Conservation (phyloP, 2,797 vertebrate genomes). For the Pipistrellus pygmaeus region DNA sequence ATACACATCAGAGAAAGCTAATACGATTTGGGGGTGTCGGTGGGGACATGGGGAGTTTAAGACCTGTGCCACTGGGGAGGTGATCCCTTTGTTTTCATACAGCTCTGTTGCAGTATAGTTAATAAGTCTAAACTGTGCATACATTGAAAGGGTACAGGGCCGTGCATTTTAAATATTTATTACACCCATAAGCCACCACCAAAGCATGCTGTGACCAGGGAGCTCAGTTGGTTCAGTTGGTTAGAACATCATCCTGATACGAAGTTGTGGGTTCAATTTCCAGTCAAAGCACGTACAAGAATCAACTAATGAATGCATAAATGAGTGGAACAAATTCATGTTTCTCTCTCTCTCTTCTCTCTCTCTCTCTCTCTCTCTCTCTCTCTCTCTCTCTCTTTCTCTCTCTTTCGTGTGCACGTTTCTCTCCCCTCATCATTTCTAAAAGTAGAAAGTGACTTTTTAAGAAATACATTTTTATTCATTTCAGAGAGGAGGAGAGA, state of each 20-base stretch:
- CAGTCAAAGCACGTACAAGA: neutral
- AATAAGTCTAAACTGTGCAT: neutral
- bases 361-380: no score
- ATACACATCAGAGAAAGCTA: neutral
- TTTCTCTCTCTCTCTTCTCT: neutral
- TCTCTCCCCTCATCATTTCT: no score
- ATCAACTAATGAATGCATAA: neutral
- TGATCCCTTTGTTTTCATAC: neutral
- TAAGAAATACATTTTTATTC: no score
- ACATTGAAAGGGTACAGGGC: neutral
- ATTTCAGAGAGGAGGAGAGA: no score
- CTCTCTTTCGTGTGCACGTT: no score
- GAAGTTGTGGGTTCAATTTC: neutral
- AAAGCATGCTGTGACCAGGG: neutral
- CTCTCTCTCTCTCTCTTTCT: no score
- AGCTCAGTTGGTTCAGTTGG: neutral
- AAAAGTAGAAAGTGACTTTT: no score
- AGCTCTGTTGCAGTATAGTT: neutral
- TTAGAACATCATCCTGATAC: neutral
- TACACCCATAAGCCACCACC: neutral
- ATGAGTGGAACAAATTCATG: neutral
- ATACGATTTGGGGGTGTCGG: neutral
- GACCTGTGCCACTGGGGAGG: neutral
- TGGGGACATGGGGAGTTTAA: neutral
- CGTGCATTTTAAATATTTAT: neutral